Evolutionary conservation across 2,888 invertebrate genomes (phyloP), one percentile per base, ranked within the genome.

Genomic region (Macaria liturata): DNA sequence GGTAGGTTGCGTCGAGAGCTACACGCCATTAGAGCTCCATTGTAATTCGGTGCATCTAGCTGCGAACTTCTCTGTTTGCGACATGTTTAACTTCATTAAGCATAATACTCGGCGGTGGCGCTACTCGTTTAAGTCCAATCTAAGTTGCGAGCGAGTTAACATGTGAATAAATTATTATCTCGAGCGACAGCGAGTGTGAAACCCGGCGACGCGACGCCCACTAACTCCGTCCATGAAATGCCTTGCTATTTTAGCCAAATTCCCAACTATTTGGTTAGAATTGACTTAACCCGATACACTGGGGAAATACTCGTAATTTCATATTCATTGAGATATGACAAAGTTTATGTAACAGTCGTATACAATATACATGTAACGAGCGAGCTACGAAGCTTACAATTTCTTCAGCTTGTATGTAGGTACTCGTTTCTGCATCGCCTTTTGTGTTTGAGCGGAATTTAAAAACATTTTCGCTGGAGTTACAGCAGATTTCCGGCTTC

Each of bases 61-160:
- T 72, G 68, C 70, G 64, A 79, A 80, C 80, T 81, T 82, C 69
- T 74, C 72, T 83, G 84, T 78, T 83, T 77, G 86, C 80, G 83
- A 81, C 86, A 81, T 84, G 88, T 90, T 89, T 88, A 90, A 91
- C 86, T 90, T 88, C 88, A 90, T 91, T 90, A 89, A 84, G 83
- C 85, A 87, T 88, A 87, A 88, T 88, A 87, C 84, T 75, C 72
- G 67, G 66, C 76, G 86, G 67, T 76, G 85, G 79, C 85, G 86
- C 84, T 89, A 86, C 89, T 90, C 89, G 86, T 89, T 91, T 90
- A 91, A 91, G 89, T 88, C 87, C 89, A 91, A 91, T 91, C 88
- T 91, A 91, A 91, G 90, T 90, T 90, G 79, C 74, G 82, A 73
- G 79, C 80, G 81, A 86, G 84, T 88, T 89, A 88, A 83, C 84